phyloP scores from a whole-genome alignment of 2,113 vertebrate species.

The Balaeniceps rex region DNA sequence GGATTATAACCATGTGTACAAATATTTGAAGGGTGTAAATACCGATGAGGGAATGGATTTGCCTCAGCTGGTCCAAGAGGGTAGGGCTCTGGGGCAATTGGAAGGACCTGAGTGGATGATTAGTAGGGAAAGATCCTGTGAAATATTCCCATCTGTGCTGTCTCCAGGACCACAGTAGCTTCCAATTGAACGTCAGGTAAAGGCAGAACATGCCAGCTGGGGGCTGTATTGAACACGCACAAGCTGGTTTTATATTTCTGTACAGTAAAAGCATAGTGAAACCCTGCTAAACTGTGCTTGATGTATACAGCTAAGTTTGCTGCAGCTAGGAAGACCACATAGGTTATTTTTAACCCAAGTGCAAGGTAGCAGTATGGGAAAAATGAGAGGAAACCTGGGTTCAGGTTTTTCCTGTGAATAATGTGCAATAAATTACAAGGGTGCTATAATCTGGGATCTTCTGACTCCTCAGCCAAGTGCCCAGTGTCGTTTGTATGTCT shows the following conservation, averaged over 20 bases:
- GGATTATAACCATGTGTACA: neutral
- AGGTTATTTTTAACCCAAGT: neutral
- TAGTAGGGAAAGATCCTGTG: neutral
- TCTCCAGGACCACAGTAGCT: neutral
- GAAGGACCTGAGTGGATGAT: neutral
- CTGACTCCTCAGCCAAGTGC: neutral
- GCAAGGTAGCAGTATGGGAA: neutral
- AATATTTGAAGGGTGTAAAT: neutral
- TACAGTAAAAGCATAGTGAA: neutral
- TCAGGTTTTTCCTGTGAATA: neutral
- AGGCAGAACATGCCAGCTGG: slow-evolving; percentile 3
- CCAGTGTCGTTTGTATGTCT: neutral
- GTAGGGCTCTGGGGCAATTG: neutral
- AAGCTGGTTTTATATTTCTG: neutral
- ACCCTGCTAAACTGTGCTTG: neutral
- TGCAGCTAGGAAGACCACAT: neutral
- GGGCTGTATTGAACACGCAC: neutral
- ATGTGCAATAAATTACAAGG: neutral
- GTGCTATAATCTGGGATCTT: neutral
- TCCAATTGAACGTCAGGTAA: neutral
- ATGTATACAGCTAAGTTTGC: neutral
- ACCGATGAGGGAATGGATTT: neutral
- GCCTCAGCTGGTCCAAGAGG: neutral
- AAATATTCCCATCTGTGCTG: neutral
- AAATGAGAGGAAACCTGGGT: neutral